Conservation (phyloP, 2,797 vertebrate genomes). For the Coendou prehensilis region DNA sequence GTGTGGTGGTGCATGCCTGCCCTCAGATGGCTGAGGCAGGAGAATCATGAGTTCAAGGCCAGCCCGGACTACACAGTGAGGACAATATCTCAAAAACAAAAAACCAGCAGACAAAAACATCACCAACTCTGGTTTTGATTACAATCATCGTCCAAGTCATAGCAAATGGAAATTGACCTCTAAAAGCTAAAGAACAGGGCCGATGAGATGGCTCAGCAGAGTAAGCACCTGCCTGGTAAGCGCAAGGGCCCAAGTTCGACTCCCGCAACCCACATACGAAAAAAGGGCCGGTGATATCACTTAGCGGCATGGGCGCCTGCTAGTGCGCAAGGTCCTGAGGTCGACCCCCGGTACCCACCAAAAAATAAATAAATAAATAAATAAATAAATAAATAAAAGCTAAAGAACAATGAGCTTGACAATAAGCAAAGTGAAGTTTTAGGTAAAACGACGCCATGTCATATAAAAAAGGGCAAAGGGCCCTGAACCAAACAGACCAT, state of each 20-base stretch:
- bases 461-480: background rate
- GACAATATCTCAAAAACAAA: background rate
- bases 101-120: background rate
- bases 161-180: background rate
- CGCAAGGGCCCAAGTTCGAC: no score
- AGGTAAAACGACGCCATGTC: rapidly evolving
- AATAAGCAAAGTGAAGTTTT: background rate
- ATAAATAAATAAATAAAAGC: no score
- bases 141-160: background rate
- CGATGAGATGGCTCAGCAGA: no score
- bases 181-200: background rate
- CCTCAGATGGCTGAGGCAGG: background rate
- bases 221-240: no score
- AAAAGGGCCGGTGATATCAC: no score
- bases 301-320: no score
- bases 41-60: background rate
- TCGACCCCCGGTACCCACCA: no score
- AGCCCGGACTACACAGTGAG: background rate
- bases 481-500: background rate
- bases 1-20: background rate
- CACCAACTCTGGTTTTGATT: background rate
- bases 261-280: no score
- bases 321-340: no score
- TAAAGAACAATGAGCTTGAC: background rate
- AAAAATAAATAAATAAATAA: no score